Evolutionary conservation across 2,888 invertebrate species (phyloP).

Genomic region (Pandemis heparana): DNA sequence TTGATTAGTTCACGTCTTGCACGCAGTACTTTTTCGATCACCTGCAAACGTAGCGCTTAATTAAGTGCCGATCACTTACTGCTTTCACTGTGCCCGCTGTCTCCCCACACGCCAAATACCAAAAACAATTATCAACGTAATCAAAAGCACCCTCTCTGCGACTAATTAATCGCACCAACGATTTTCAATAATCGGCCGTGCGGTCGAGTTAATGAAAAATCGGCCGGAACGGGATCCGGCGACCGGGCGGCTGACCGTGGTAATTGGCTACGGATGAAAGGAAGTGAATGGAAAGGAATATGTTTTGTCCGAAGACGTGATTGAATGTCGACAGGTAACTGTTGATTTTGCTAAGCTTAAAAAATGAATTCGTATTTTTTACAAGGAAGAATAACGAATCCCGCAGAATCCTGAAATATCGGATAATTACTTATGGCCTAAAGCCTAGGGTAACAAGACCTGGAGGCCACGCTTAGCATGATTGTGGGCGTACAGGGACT

Average conservation of each 20-base stretch:
- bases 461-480: too few species aligned
- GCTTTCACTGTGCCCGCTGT: too few species aligned
- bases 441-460: too few species aligned
- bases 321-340: constrained; percentile 27
- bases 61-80: too few species aligned
- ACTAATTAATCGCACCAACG: constrained; percentile 79
- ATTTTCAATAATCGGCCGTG: constrained; percentile 69
- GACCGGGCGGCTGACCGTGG: constrained; percentile 62
- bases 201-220: constrained; percentile 80
- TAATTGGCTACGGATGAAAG: constrained; percentile 58
- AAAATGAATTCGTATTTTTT: too few species aligned
- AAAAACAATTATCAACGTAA: constrained; percentile 76
- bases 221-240: constrained; percentile 62
- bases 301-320: constrained; percentile 36
- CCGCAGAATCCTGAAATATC: too few species aligned
- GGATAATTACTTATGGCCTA: too few species aligned
- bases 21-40: too few species aligned
- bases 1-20: too few species aligned
- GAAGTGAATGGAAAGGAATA: constrained; percentile 44
- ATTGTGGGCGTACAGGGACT: too few species aligned
- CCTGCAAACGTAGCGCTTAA: too few species aligned
- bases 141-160: constrained; percentile 72
- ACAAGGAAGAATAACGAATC: too few species aligned
- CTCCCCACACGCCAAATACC: constrained; percentile 42
- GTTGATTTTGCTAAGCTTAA: background rate